Percentiles rank a stretch among this genome's conserved stretches.
These are phyloP conservation scores for Mareca penelope DNA, from an alignment of 2,797 vertebrate species.

Conservation along the genomic window DNA sequence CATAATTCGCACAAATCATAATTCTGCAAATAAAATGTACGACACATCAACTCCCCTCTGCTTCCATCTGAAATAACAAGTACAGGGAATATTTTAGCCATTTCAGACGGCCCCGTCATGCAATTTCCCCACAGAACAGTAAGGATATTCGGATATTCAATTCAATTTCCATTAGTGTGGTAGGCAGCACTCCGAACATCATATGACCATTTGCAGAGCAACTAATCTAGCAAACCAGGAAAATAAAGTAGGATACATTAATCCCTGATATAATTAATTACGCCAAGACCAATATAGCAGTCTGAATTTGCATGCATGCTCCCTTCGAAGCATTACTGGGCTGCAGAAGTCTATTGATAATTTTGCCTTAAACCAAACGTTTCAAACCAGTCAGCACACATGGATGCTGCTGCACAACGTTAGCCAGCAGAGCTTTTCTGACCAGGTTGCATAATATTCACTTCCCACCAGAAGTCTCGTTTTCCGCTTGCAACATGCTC, in stretches of 20 bases:
- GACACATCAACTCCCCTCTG: neutral
- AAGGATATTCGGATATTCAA: neutral
- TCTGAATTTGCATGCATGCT: neutral
- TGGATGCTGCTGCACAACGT: neutral
- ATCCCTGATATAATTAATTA: neutral
- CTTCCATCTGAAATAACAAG: neutral
- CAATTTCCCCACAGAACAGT: neutral
- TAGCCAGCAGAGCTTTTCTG: neutral
- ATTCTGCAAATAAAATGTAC: neutral
- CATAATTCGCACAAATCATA: neutral
- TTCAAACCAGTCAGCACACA: neutral
- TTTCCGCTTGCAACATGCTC: neutral
- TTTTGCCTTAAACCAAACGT: neutral
- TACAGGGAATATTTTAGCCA: neutral
- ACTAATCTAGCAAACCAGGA: neutral
- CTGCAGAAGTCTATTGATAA: neutral
- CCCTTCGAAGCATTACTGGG: neutral
- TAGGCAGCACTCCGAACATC: neutral
- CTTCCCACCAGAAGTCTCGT: neutral
- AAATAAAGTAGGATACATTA: neutral
- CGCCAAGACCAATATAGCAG: neutral
- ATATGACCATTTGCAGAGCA: neutral
- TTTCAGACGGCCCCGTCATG: neutral
- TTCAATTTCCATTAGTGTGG: neutral
- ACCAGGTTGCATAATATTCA: neutral